Evolutionary conservation across 2,113 vertebrate genomes (phyloP), one percentile per base, ranked within the genome.

Genomic region (Callopanchax toddi): DNA sequence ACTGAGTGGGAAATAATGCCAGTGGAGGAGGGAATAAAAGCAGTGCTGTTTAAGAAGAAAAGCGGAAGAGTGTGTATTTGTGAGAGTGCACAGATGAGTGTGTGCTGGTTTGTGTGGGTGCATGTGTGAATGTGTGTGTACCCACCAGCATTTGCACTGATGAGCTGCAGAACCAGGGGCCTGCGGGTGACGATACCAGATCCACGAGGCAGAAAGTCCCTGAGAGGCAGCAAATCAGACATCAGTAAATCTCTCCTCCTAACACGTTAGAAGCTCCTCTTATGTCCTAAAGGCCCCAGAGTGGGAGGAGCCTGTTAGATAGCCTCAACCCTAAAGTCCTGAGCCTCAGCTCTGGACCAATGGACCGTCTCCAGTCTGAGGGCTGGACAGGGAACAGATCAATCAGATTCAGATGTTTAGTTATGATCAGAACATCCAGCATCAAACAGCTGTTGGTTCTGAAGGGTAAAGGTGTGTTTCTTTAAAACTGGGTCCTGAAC

Each of bases 151-250:
- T 62, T 87, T 52, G 90, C 67, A 18, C 75, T 92, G 86, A 93
- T 91, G 65, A 93, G 92, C 85, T 94, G 93, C 78, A 94, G 85
- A 63, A 93, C 88, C 48, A 94, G 89, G 13, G 91, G 92, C 66
- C 91, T 85, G 22, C 91, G 90, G 50, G 91, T 92, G 79, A 93
- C 91, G 62, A 94, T 90, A 15, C 93, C 92, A 64, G 92, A 92
- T 52, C 93, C 92, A 49, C 93, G 91, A 39, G 93, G 93, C 79
- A 93, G 88, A 76, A 94, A 94, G 78, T 94, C 91, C 81, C 92
- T 93, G 58, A 65, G 60, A 57, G 73, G 55, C 79, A 34, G 78
- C 46, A 73, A 70, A 57, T 62, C 51, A 73, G 22, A 66, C 45
- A 0, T 39, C 57, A 29, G 50, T 42, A 53, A 2, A 50, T 72